Evolutionary conservation across 2,888 invertebrate genomes (phyloP).

Genomic region (Neuroscelio doddi): DNA sequence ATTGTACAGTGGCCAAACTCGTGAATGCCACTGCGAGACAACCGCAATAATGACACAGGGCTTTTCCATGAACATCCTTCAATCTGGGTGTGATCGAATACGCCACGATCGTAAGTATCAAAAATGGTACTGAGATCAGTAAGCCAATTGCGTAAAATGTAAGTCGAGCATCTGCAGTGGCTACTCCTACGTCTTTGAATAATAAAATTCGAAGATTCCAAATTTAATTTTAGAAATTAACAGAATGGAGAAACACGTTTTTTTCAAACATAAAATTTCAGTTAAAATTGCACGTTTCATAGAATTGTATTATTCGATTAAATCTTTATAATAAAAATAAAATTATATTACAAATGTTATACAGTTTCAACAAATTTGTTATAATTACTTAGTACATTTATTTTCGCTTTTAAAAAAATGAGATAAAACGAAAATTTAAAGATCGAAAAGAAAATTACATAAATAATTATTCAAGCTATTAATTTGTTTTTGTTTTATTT

Average conservation of each 20-base stretch:
- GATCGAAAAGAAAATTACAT: no score
- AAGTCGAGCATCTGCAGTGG: slow-evolving; percentile 53
- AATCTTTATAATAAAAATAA: no score
- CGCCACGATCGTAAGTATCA: slow-evolving; percentile 68
- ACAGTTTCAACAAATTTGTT: no score
- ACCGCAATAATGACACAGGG: slow-evolving; percentile 75
- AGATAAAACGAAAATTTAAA: no score
- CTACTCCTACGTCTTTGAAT: slow-evolving; percentile 48
- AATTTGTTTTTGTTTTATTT: neutral
- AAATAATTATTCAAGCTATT: neutral
- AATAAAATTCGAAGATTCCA: no score
- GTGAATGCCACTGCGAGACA: slow-evolving; percentile 75
- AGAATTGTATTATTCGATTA: no score
- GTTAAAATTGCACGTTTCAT: no score
- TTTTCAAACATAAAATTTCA: no score
- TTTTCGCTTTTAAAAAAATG: no score
- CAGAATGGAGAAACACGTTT: neutral
- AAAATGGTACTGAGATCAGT: slow-evolving; percentile 69
- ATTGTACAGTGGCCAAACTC: slow-evolving; percentile 75
- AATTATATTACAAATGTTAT: no score
- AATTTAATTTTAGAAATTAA: neutral
- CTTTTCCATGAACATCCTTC: slow-evolving; percentile 75
- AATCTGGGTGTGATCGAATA: slow-evolving; percentile 74
- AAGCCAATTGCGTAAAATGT: slow-evolving; percentile 67
- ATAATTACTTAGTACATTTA: no score